Base-by-base conservation (phyloP, 2,113 vertebrate species). In the Tursiops truncatus region DNA sequence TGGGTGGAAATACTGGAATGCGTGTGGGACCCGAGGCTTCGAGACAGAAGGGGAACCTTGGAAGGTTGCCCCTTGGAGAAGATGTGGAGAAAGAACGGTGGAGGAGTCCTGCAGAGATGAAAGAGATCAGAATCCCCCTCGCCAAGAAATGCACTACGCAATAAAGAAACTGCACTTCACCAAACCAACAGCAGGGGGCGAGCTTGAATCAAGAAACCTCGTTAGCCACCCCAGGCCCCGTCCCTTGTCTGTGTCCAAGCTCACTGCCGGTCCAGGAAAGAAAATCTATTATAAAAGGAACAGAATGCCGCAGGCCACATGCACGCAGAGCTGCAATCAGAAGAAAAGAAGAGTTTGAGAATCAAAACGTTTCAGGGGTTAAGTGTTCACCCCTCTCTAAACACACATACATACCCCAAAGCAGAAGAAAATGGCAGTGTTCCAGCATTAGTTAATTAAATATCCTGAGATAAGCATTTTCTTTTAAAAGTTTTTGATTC, bases 121-220 rank as follows among this genome's bases (percentile, higher is more conserved):
- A 81, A 80, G 53, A 21, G 21, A 11, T 41, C 65, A 67, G 1
- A 77, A 76, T 41, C 0, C 11, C 17, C 10, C 3, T 3, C 15
- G 18, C 18, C 21, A 41, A n/a, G 31, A 68, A 67, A 15, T 10
- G 1, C 4, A 1, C 33, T 5, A 1, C 26, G 11, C 13, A n/a
- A 17, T 10, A 25, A 44, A 50, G 73, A 82, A 85, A 8, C 8
- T 41, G 36, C 80, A 83, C 36, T 95, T 63, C 73, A 67, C 36
- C 2, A 10, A 23, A 0, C 41, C 11, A 71, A 70, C 97, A 50
- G 92, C 47, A 98, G 97, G 96, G 98, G 96, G 97, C 60, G 28
- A 0, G 0, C n/a, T 86, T 77, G 94, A 81, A 70, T 58, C 56
- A 91, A 77, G 77, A 96, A 95, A 89, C 21, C 76, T n/a, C 14